Conservation (phyloP, 1,140 invertebrate genomes). For the Halotydeus destructor region DNA sequence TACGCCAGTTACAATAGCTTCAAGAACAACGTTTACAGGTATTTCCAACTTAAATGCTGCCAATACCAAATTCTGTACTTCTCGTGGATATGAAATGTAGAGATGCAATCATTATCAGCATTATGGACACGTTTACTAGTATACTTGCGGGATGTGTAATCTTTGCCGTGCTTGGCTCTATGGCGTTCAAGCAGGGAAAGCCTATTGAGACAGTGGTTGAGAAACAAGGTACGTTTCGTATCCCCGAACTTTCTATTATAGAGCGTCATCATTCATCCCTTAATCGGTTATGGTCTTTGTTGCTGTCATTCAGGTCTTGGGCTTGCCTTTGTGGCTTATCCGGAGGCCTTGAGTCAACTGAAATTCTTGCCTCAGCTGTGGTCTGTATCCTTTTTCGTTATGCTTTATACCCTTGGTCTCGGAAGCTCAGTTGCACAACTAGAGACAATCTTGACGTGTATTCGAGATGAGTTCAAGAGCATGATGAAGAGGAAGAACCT, state of each 20-base stretch:
- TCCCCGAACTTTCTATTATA: no score
- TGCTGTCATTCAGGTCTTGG: conserved; percentile 52
- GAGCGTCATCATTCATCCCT: no score
- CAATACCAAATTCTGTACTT: neutral
- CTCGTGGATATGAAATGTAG: no score
- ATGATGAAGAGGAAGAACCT: conserved; percentile 33
- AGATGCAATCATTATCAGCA: conserved; percentile 81
- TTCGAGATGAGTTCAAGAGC: conserved; percentile 44
- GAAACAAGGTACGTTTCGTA: neutral
- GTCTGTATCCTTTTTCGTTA: conserved; percentile 81
- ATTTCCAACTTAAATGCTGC: neutral
- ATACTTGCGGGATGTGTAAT: conserved; percentile 96
- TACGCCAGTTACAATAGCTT: conserved; percentile 90
- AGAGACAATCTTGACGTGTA: conserved; percentile 37
- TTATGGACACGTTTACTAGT: conserved; percentile 85
- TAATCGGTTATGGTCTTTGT: neutral
- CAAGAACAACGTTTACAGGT: conserved; percentile 80
- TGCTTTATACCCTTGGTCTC: conserved; percentile 68
- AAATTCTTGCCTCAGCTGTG: conserved; percentile 68
- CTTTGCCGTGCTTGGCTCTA: conserved; percentile 74
- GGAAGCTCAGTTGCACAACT: conserved; percentile 16
- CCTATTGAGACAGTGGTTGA: conserved; percentile 7
- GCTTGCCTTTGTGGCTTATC: conserved; percentile 84
- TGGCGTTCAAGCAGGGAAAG: conserved; percentile 13
- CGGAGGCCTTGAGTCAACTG: conserved; percentile 87